These are phyloP conservation scores for Erebia palarica DNA, from an alignment of 2,888 invertebrate genomes.

Conservation along the genomic window DNA sequence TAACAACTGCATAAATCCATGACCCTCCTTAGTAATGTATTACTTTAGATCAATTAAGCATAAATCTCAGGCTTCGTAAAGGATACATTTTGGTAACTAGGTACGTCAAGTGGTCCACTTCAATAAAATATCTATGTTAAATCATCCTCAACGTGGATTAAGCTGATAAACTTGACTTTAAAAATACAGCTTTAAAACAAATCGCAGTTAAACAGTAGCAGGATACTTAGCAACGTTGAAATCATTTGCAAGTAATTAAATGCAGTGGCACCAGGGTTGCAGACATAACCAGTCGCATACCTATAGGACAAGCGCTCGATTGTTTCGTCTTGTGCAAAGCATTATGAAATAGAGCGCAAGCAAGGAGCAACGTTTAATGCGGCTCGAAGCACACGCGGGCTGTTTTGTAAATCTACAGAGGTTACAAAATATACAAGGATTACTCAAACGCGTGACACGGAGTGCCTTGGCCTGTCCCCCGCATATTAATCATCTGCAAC, in stretches of 20 bases:
- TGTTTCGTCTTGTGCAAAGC: conserved; percentile 67
- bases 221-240: neutral
- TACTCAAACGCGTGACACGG: conserved; percentile 54
- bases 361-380: conserved; percentile 64
- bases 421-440: conserved; percentile 66
- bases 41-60: too few species aligned
- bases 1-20: too few species aligned
- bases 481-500: conserved; percentile 61
- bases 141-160: neutral
- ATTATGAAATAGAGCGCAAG: conserved; percentile 71
- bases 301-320: conserved; percentile 56
- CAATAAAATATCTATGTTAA: neutral
- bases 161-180: neutral
- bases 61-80: too few species aligned
- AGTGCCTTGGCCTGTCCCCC: conserved; percentile 48
- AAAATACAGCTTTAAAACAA: neutral
- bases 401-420: conserved; percentile 63
- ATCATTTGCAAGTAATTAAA: conserved; percentile 6
- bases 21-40: neutral
- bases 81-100: too few species aligned
- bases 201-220: neutral
- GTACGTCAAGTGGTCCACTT: too few species aligned
- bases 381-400: conserved; percentile 58
- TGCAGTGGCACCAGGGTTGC: neutral
- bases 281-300: conserved; percentile 27